These are phyloP conservation scores for Drosophila rellima DNA, from an alignment of 2,888 invertebrate species.

Conservation along the genomic window DNA sequence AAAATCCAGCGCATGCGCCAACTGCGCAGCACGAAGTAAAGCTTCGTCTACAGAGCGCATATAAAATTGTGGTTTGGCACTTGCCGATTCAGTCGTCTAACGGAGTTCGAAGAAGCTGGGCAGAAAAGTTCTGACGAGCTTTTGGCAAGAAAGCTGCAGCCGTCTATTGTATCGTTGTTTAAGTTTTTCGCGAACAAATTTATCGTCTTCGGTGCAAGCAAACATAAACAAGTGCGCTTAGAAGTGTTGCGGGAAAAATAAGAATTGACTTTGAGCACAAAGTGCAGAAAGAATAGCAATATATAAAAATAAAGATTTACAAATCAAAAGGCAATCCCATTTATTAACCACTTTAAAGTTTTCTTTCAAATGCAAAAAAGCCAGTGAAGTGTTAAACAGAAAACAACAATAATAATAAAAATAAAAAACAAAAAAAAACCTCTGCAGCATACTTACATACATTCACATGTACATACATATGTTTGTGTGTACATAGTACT, in stretches of 20 bases:
- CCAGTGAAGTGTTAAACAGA: slow-evolving; percentile 68
- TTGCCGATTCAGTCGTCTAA: slow-evolving; percentile 73
- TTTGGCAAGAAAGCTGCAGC: slow-evolving; percentile 50
- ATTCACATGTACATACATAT: slow-evolving; percentile 19
- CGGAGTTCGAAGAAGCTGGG: slow-evolving; percentile 73
- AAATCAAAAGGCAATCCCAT: slow-evolving; percentile 49
- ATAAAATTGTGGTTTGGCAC: slow-evolving; percentile 66
- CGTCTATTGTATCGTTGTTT: slow-evolving; percentile 38
- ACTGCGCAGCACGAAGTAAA: slow-evolving; percentile 52
- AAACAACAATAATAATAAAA: slow-evolving; percentile 45
- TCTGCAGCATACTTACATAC: slow-evolving; percentile 21
- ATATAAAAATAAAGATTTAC: slow-evolving; percentile 18
- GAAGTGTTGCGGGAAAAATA: neutral
- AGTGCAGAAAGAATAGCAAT: slow-evolving; percentile 24
- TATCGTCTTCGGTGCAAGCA: slow-evolving; percentile 10
- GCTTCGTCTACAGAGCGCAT: slow-evolving; percentile 62
- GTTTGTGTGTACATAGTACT: slow-evolving; percentile 45
- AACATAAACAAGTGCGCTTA: slow-evolving; percentile 49
- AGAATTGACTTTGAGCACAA: neutral
- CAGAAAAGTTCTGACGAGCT: slow-evolving; percentile 63
- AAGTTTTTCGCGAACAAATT: slow-evolving; percentile 26
- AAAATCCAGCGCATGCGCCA: slow-evolving; percentile 56
- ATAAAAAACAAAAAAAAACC: slow-evolving; percentile 17
- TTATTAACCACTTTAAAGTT: slow-evolving; percentile 46
- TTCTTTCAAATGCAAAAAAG: slow-evolving; percentile 49